Evolutionary conservation across 2,797 vertebrate genomes (phyloP), one percentile per base, ranked within the genome.

Genomic region (Gymnoscopelus microlampas): DNA sequence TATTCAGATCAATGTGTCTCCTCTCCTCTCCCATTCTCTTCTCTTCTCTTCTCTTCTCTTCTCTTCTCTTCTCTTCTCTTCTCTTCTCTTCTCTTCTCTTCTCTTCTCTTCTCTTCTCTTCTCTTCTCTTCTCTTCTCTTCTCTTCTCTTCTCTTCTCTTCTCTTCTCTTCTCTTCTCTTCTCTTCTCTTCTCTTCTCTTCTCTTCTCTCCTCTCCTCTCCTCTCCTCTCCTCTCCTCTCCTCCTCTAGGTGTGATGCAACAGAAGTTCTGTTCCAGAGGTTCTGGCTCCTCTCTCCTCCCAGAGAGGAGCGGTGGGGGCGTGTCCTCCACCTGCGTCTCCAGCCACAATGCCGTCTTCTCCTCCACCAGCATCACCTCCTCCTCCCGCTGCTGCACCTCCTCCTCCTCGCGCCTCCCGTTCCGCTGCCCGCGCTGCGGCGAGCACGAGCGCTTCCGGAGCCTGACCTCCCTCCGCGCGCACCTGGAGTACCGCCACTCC

Each of bases 371-470:
- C 50, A 12, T 51, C 10, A 12, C 80, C 9, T 75, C 83, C 23
- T 71, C 50, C 50, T 51, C 80, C 44, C 84, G 84, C 2, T 74
- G 84, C 2, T 66, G 78, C 5, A 3, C 32, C 35, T 13, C 68
- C 15, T 29, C 80, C 9, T 75, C 83, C 23, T 71, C 83, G 9
- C 80, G 81, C 59, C 86, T 88, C 55, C 91, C 93, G 0, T 93
- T 91, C 80, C 88, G 89, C 62, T 94, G 94, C 73, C 92, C 91
- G 0, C 87, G 86, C 60, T 94, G 94, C 13, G 91, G 91, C 1
- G 92, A 93, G 19, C 86, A 81, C 10, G 85, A 91, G 73, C 87
- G 89, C 6, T 93, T 93, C 66, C 71, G 68, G 60, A 91, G 89
- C 72, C 73, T 93, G 79, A 84, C 87, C 4, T 90, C 91, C 0